phyloP scores from a whole-genome alignment of 92 coral and sea anemone species.

The Palythoa caribaeorum region DNA sequence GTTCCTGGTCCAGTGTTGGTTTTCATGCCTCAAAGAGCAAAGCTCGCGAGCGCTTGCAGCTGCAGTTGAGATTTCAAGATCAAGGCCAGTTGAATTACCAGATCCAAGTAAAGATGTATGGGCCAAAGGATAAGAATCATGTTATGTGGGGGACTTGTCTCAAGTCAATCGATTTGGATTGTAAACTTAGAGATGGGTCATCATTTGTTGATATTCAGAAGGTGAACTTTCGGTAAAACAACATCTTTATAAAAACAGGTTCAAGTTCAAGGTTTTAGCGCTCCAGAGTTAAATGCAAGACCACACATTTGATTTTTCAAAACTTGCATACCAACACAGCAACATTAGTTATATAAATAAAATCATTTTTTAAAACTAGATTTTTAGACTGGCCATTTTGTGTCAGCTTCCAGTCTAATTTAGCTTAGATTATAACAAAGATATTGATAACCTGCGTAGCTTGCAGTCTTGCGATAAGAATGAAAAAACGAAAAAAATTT shows the following conservation, averaged over 20 bases:
- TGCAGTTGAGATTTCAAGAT: conserved; percentile 78
- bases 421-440: too few relatives aligned
- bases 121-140: conserved; percentile 90
- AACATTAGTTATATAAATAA: too few relatives aligned
- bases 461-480: too few relatives aligned
- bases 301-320: too few relatives aligned
- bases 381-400: too few relatives aligned
- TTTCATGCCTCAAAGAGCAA: conserved; percentile 83
- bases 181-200: conserved; percentile 78
- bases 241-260: not conserved
- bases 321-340: too few relatives aligned
- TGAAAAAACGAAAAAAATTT: too few relatives aligned
- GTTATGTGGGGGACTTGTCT: conserved; percentile 95
- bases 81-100: conserved; percentile 72
- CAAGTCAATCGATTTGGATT: conserved; percentile 86
- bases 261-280: not conserved
- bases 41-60: conserved; percentile 77
- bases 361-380: too few relatives aligned
- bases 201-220: conserved; percentile 75
- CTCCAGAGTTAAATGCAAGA: not conserved
- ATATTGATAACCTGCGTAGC: too few relatives aligned
- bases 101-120: conserved; percentile 89
- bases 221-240: conserved; percentile 67
- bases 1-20: conserved; percentile 87
- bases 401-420: too few relatives aligned